phyloP scores from a whole-genome alignment of 2,888 invertebrate genomes.

The Tinea semifulvella region DNA sequence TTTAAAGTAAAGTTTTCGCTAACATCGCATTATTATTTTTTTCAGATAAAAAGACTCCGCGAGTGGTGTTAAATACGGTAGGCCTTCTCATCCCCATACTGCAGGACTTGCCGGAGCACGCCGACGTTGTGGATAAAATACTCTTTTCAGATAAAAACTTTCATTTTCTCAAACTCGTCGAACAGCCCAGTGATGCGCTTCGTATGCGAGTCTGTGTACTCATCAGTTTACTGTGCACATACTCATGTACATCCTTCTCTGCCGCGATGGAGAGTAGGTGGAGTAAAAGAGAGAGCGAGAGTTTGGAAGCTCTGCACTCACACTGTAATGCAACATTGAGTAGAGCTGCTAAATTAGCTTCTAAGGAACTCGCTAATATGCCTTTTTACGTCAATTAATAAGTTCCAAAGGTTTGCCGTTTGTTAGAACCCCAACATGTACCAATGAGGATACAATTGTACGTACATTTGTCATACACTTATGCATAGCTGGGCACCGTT shows the following conservation, averaged over 20 bases:
- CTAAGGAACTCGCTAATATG: conserved; percentile 64
- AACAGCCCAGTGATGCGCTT: conserved; percentile 65
- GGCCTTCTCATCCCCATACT: conserved; percentile 79
- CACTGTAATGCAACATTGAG: conserved; percentile 71
- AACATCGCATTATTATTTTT: no score
- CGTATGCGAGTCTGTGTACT: conserved; percentile 75
- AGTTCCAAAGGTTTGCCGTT: no score
- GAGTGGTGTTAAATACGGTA: conserved; percentile 74
- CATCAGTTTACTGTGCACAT: conserved; percentile 73
- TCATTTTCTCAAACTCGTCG: conserved; percentile 64
- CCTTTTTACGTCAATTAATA: conserved; percentile 49
- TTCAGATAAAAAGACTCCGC: conserved; percentile 62
- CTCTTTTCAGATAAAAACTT: conserved; percentile 61
- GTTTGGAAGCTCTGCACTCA: conserved; percentile 67
- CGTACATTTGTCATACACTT: neutral
- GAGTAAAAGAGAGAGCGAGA: conserved; percentile 66
- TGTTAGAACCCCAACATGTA: no score
- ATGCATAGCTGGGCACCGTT: neutral
- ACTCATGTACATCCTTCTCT: conserved; percentile 71
- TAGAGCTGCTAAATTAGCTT: conserved; percentile 64
- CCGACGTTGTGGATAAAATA: conserved; percentile 78
- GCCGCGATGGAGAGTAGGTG: conserved; percentile 65
- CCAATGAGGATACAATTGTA: no score
- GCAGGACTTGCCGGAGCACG: conserved; percentile 78
- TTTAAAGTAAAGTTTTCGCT: no score